A percentile compares a stretch with the other conserved stretches of the same genome.
Evolutionary conservation across 1,140 invertebrate genomes (phyloP).

Genomic region (Magallana ariakensis): DNA sequence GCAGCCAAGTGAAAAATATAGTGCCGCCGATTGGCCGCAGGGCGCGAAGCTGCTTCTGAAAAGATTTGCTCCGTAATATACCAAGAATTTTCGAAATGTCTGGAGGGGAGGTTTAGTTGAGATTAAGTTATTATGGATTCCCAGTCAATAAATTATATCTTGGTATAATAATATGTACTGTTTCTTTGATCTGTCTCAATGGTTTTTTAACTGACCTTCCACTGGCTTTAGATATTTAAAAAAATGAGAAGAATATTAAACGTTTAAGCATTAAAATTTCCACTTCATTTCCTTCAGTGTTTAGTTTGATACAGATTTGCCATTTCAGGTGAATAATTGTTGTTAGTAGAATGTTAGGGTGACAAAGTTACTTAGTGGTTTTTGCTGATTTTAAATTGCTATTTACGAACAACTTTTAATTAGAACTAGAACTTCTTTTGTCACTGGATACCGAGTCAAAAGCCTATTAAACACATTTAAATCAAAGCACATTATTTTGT

Average conservation of each 20-base stretch:
- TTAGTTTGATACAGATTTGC: background rate
- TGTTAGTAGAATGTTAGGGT: background rate
- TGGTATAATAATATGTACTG: background rate
- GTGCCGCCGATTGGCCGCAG: constrained; percentile 40
- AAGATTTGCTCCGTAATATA: constrained; percentile 6
- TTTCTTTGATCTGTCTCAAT: constrained; percentile 24
- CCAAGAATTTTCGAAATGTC: background rate
- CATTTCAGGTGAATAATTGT: background rate
- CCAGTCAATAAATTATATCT: constrained; percentile 31
- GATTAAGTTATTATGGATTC: constrained; percentile 33
- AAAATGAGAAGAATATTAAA: background rate
- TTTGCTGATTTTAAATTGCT: background rate
- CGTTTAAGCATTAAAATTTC: constrained; percentile 2
- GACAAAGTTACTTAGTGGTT: background rate
- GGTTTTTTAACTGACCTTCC: background rate
- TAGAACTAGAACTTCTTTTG: no score
- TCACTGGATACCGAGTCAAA: no score
- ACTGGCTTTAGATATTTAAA: background rate
- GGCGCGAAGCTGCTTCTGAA: constrained; percentile 2
- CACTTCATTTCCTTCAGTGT: constrained; percentile 19
- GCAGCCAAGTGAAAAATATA: constrained; percentile 48
- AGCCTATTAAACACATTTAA: no score
- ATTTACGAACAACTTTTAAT: background rate
- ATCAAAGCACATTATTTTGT: no score
- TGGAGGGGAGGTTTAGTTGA: constrained; percentile 21